Base-by-base conservation (phyloP, 2,113 vertebrate species). In the Cyanocitta stelleri region DNA sequence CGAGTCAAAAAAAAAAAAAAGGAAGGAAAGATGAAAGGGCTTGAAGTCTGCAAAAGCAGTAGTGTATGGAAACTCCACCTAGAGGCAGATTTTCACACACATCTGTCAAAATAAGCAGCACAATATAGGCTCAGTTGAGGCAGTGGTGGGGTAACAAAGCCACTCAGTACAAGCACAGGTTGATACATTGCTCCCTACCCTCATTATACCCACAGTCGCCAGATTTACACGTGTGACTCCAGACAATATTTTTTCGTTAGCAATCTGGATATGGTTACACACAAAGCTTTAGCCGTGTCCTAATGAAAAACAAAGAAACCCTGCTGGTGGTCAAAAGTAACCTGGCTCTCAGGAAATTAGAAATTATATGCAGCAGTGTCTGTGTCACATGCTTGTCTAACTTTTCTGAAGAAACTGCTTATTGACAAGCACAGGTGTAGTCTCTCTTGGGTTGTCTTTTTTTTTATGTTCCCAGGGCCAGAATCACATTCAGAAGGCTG, bases 241-340 rank as follows among this genome's bases (percentile, higher is more conserved):
- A 52, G 80, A 87, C 80, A 87, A 39, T 82, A 89, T 89, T 85
- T 96, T 93, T 95, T 78, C 89, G 82, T 95, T 93, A 92, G 93
- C 64, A 95, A 87, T 96, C 87, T 97, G 95, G 89, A 85, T 95
- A 73, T 49, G 55, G 91, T 96, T 97, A 96, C 85, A 74, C 11
- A 44, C 62, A 93, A 54, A 83, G 87, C 79, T 91, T 71, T 66
- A 96, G 82, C 43, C 81, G 22, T 71, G 56, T 72, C 61, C 78
- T 96, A 91, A 96, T 94, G 78, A 91, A 96, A 96, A 96, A 46
- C 82, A 94, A 96, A 91, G 91, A 87, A 91, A 93, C 27, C 76
- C 86, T 91, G 94, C 77, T 85, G 87, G 84, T 97, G 94, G 95
- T 91, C 94, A 93, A 82, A 95, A 95, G 52, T 89, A 77, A 92